phyloP scores from a whole-genome alignment of 2,888 invertebrate species.

The Philereme transversata region DNA sequence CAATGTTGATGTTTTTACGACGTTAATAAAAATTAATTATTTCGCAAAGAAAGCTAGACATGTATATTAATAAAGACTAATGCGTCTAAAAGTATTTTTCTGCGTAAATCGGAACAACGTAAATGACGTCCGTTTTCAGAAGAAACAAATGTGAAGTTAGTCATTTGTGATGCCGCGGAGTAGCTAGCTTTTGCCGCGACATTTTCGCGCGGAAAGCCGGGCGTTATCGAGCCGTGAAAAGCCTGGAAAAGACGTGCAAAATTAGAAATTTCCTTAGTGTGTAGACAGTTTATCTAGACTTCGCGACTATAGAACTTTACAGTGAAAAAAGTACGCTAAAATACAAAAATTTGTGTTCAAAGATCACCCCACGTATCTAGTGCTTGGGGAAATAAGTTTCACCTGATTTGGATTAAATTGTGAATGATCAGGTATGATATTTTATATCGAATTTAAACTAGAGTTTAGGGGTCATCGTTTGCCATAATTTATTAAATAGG shows the following conservation, averaged over 20 bases:
- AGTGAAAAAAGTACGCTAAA: slow-evolving; percentile 51
- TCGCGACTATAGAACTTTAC: slow-evolving; percentile 47
- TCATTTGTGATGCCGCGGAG: slow-evolving; percentile 57
- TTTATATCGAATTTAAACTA: slow-evolving; percentile 43
- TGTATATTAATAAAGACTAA: no score
- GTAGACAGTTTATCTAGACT: slow-evolving; percentile 52
- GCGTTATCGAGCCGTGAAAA: slow-evolving; percentile 83
- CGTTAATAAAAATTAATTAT: no score
- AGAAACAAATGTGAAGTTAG: slow-evolving; percentile 82
- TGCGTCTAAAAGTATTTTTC: slow-evolving; percentile 5
- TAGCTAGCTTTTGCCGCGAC: slow-evolving; percentile 79
- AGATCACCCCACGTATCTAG: slow-evolving; percentile 32
- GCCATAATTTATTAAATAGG: slow-evolving; percentile 29
- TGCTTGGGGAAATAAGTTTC: slow-evolving; percentile 57
- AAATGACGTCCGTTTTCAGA: slow-evolving; percentile 73
- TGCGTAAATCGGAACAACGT: slow-evolving; percentile 51
- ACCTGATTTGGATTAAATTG: slow-evolving; percentile 68
- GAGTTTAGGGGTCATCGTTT: slow-evolving; percentile 44
- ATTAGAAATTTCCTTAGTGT: slow-evolving; percentile 50
- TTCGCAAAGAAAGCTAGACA: no score
- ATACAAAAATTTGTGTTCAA: slow-evolving; percentile 49
- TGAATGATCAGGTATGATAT: slow-evolving; percentile 81
- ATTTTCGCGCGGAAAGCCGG: slow-evolving; percentile 85
- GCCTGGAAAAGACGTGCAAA: slow-evolving; percentile 67
- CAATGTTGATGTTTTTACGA: no score